Conservation (phyloP, 2,113 vertebrate genomes). For the Pseudorasbora parva region DNA sequence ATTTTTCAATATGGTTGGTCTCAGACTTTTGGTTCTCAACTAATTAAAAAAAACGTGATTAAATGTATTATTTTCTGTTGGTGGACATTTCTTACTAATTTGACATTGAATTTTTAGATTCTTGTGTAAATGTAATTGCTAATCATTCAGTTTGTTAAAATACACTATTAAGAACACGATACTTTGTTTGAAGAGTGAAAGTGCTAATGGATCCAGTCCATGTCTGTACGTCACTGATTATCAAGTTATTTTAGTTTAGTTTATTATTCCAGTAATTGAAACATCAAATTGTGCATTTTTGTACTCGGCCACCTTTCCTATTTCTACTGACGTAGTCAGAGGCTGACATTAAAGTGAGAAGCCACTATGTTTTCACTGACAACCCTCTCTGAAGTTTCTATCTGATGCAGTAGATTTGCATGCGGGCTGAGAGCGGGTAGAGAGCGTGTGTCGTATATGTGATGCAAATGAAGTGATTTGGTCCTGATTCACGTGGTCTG, state of each 20-base stretch:
- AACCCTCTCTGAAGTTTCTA: not conserved
- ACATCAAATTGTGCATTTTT: not conserved
- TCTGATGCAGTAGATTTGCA: slow-evolving; percentile 30
- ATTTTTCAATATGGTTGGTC: not conserved
- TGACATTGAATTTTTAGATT: not conserved
- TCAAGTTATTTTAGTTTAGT: not conserved
- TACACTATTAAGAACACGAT: not conserved
- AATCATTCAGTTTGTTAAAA: not conserved
- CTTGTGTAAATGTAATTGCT: not conserved
- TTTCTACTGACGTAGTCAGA: not conserved
- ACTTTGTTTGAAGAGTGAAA: not conserved
- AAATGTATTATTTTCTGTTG: not conserved
- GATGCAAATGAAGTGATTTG: slow-evolving; percentile 54
- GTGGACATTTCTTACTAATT: not conserved
- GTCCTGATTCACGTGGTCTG: not conserved
- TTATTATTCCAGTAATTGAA: too few species aligned
- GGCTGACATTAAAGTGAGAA: not conserved
- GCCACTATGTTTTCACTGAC: not conserved
- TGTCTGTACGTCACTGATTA: not conserved
- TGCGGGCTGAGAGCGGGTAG: not conserved
- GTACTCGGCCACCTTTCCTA: not conserved
- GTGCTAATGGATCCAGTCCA: not conserved
- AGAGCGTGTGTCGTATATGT: slow-evolving; percentile 20
- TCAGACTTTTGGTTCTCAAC: not conserved
- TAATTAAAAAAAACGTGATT: not conserved